phyloP scores from a whole-genome alignment of 1,140 invertebrate genomes.

The Aphis craccivora region DNA sequence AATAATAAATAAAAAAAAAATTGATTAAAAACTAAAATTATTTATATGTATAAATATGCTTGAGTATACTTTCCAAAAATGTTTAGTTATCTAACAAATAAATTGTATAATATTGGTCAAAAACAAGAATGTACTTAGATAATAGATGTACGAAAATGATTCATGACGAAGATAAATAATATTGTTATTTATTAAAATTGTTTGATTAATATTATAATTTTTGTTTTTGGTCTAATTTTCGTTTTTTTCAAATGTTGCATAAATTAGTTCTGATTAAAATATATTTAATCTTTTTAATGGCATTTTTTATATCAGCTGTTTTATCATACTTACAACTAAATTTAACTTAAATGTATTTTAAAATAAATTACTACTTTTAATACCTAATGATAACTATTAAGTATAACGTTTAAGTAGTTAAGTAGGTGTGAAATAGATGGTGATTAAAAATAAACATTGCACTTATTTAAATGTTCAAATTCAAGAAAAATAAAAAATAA shows the following conservation, averaged over 20 bases:
- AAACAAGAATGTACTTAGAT: too few species aligned
- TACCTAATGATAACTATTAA: neutral
- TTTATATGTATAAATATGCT: too few species aligned
- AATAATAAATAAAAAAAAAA: too few species aligned
- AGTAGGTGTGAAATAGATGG: neutral
- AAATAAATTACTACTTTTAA: conserved; percentile 9
- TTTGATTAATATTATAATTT: too few species aligned
- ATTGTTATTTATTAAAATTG: too few species aligned
- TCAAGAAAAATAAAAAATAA: neutral
- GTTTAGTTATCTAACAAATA: too few species aligned
- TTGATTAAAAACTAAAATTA: too few species aligned
- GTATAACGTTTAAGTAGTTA: neutral
- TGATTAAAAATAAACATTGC: neutral
- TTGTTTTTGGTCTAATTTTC: too few species aligned
- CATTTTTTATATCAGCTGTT: neutral
- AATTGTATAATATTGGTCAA: too few species aligned
- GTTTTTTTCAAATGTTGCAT: neutral
- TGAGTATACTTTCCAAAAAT: too few species aligned
- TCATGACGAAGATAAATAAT: too few species aligned
- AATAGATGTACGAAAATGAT: too few species aligned
- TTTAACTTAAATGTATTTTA: neutral
- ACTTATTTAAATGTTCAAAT: neutral
- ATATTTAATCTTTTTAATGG: neutral
- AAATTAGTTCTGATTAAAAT: neutral
- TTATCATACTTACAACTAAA: neutral